Base-by-base conservation (phyloP, 2,113 vertebrate genomes). In the Hylia prasina region DNA sequence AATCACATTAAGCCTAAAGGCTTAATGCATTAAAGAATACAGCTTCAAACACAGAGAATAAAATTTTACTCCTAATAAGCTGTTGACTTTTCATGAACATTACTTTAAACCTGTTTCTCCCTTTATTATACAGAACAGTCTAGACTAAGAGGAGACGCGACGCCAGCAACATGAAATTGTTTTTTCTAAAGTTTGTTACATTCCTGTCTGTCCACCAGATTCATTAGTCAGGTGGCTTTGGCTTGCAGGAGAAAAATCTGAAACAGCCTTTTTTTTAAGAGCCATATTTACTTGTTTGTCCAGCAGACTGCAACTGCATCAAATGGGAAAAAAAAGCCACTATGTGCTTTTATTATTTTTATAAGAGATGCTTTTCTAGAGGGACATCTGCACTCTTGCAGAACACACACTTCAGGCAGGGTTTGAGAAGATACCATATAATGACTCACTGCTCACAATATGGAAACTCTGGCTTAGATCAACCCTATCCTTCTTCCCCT, bases 31-130 rank as follows among this genome's bases (percentile, higher is more conserved):
- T 88, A 86, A 94, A 93, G 80, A 94, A 92, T 72, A 76, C 28
- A 51, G 39, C 64, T 93, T 95, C 91, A 94, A 93, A 95, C 58
- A 65, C 24, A 68, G 9, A 57, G 78, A 96, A 97, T 93, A 95
- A 93, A 93, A 97, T 95, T 88, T 96, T 88, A 88, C 86, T 94
- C 57, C 37, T 91, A 87, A 93, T 35, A 83, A 90, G 77, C 70
- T 88, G n/a, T 40, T 81, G 45, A 64, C 21, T 92, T 89, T 84
- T 63, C 50, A 80, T 77, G 50, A 94, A 48, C 72, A 48, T n/a
- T 20, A 80, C 68, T 87, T 79, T 61, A 92, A 94, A 95, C 88
- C 77, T 82, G 89, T 64, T 94, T 76, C 75, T 83, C 54, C 48
- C n/a, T 93, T 75, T 82, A 70, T 69, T 80, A 90, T 73, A 82